Percentiles rank a stretch among this genome's conserved stretches.
Conservation (phyloP, 2,113 vertebrate species). For the Corythaeola cristata region DNA sequence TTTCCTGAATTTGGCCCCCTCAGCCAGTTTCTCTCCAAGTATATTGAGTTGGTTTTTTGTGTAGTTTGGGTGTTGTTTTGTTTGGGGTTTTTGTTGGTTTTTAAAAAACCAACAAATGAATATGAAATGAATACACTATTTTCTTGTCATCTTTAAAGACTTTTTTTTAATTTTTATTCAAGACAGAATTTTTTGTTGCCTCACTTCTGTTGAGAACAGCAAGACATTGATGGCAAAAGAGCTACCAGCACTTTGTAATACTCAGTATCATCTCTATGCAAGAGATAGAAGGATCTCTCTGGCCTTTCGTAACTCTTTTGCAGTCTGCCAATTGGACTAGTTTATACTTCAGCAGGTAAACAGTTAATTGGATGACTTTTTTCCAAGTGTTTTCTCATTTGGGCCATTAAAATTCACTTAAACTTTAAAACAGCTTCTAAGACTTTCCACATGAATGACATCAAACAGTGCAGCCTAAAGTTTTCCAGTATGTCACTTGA, state of each 20-base stretch:
- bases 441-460: slow-evolving; percentile 57
- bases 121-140: background rate
- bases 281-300: background rate
- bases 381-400: slow-evolving; percentile 42
- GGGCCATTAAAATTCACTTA: slow-evolving; percentile 51
- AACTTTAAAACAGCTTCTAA: slow-evolving; percentile 45
- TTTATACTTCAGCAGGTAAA: background rate
- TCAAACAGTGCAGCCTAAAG: slow-evolving; percentile 26
- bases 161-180: background rate
- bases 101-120: too few species aligned
- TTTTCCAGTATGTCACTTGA: slow-evolving; percentile 51
- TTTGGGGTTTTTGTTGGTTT: too few species aligned
- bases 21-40: background rate
- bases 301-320: background rate
- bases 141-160: background rate
- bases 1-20: background rate
- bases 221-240: background rate
- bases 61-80: background rate
- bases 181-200: background rate
- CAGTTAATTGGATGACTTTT: slow-evolving; percentile 7
- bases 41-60: accelerated
- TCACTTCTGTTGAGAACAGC: background rate
- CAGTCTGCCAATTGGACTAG: background rate
- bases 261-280: background rate
- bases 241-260: background rate